Base-by-base conservation (phyloP, 1,140 invertebrate genomes). In the Chionoecetes opilio region DNA sequence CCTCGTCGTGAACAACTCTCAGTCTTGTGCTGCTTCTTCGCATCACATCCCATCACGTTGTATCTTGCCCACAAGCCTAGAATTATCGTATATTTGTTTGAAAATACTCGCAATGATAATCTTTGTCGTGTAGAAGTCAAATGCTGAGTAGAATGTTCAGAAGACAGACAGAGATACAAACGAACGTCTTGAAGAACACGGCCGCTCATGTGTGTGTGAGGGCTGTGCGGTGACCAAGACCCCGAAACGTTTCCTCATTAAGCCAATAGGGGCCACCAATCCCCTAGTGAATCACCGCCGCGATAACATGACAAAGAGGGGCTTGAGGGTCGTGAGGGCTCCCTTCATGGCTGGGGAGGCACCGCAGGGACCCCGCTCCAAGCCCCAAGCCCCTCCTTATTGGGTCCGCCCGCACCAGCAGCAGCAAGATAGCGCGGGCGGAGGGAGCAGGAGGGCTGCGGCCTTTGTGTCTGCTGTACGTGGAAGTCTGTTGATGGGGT, bases 241-340 rank as follows among this genome's bases (percentile, higher is more conserved):
- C 5, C 0, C n/a, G 63, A 75, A 75, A n/a, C 21, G 21, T 75
- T 75, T 75, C 63, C 63, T 75, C n/a, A 75, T 75, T 75, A 75
- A 17, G 21, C 63, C 63, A 75, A 26, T 75, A 75, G n/a, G 21
- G 63, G 21, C 63, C n/a, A n/a, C 21, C 26, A 17, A 75, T 75
- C 41, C 41, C 63, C n/a, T 26, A n/a, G 63, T 75, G n/a, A 75
- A 75, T 75, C 21, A 75, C 63, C 63, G 26, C 26, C 63, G 5
- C 63, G 63, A 75, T 75, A 75, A 75, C 63, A 75, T n/a, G 63
- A 75, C 63, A 75, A 75, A 11, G 63, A 75, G 63, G 63, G 63
- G n/a, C 63, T 75, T 75, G 63, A 75, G 63, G 63, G 21, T 26
- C 9, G 63, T 75, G 26, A 75, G 63, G n/a, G 63, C 46, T 75